Base-by-base conservation (phyloP, 2,888 invertebrate genomes). In the Linnaemya tessellans region DNA sequence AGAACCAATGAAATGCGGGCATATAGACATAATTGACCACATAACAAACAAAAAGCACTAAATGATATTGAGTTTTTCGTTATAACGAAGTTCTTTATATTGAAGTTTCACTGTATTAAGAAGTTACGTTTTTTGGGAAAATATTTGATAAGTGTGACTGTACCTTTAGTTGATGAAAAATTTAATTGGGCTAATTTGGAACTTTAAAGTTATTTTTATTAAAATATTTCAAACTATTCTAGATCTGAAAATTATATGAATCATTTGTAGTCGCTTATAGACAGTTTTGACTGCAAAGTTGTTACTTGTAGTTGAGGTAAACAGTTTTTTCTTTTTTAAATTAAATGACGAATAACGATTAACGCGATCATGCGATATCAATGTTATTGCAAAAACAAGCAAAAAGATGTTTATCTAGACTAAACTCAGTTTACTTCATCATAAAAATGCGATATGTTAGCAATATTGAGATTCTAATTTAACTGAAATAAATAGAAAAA, bases 401-500 rank as follows among this genome's bases (percentile, higher is more conserved):
- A 30, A 30, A 35, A 60, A 4, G 0, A 25, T 46, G 1, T 60
- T 41, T 11, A 71, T 10, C 7, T 20, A 46, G 20, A 35, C 4
- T n/a, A 25, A 38, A 38, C n/a, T 38, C n/a, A 56, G 43, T 71
- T 60, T 9, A 60, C 35, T 73, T 49, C 13, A 60, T 35, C 35
- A 35, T 35, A 60, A 49, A 13, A 49, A 49, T 46, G 13, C 43
- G 25, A 46, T 65, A 41, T 15, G 35, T 41, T 54, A 11, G 13
- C 43, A 35, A 51, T 62, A 15, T n/a, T 22, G 49, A 22, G 9
- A 20, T 49, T 62, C 35, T 20, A 25, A 13, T 49, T 49, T 20
- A 43, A 58, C 58, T 71, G 46, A 58, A 58, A 60, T 60, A 62
- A 62, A 62, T 49, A 15, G 22, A 49, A 74, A 56, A 43, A 56